Base-by-base conservation (phyloP, 2,888 invertebrate species). In the Xylocampa areola region DNA sequence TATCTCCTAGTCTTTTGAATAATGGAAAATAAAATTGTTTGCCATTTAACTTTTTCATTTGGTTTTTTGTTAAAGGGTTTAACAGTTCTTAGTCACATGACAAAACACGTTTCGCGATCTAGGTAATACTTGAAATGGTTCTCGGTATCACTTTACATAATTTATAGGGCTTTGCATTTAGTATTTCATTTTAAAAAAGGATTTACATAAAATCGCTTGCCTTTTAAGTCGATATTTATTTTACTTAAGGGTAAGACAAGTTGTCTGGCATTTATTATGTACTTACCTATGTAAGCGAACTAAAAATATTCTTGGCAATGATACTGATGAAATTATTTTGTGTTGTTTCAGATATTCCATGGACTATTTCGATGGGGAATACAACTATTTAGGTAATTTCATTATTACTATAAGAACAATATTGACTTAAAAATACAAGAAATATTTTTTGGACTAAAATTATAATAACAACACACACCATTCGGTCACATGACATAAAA, bases 341-440 rank as follows among this genome's bases (percentile, higher is more conserved):
- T 45, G 10, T 67, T 67, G 63, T 67, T 67, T 52, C 67, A 67
- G 67, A 52, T 52, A 4, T 36, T n/a, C n/a, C n/a, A n/a, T n/a
- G n/a, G n/a, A n/a, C n/a, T n/a, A n/a, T n/a, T n/a, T n/a, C n/a
- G n/a, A n/a, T n/a, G n/a, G 25, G 37, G 47, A 1, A 19, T 25
- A 2, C 2, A 4, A 21, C 10, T 0, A 2, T 32, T 25, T 35
- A 51, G 65, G 65, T 63, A 63, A 50, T 50, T 6, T 27, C 2
- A 7, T 14, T n/a, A n/a, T 19, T 36, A 27, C 25, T 2, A 7
- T 14, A 4, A 25, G 1, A 25, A 2, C 8, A 25, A 6, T 23
- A 6, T 6, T 23, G 5, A 23, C 23, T 23, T 25, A 1, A 1
- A 8, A 25, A 8, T 25, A 8, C 2, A 7, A 6, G 7, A 8